Percentiles rank a stretch among this genome's conserved stretches.
Evolutionary conservation across 2,888 invertebrate genomes (phyloP).

Genomic region (Catocala sponsa): DNA sequence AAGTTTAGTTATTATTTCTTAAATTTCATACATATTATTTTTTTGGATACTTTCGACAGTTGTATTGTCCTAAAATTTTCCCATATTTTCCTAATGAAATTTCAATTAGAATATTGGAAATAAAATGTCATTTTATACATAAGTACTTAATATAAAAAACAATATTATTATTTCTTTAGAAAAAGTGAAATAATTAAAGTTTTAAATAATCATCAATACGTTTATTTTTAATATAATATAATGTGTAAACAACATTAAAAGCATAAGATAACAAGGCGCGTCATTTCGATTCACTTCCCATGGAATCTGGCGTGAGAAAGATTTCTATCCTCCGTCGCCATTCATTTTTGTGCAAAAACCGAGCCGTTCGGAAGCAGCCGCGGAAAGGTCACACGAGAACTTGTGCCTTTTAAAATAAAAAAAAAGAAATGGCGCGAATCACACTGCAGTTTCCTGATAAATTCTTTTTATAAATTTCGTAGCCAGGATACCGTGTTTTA

Average conservation of each 20-base stretch:
- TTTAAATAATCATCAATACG: background rate
- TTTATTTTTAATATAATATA: background rate
- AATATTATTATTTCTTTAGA: too few species aligned
- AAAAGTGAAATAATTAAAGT: too few species aligned
- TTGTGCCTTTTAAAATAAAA: constrained; percentile 61
- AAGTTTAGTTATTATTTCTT: too few species aligned
- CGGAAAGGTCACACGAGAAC: constrained; percentile 83
- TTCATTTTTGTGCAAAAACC: constrained; percentile 81
- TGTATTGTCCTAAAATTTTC: too few species aligned
- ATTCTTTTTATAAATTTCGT: constrained; percentile 16
- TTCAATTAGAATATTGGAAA: too few species aligned
- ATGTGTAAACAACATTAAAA: constrained; percentile 5
- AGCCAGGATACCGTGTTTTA: too few species aligned
- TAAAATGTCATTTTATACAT: too few species aligned
- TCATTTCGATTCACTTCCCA: constrained; percentile 74
- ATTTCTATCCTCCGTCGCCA: constrained; percentile 77
- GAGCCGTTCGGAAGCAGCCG: constrained; percentile 64
- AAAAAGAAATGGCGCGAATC: constrained; percentile 49
- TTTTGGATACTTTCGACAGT: too few species aligned
- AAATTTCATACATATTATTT: too few species aligned
- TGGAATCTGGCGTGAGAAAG: constrained; percentile 80
- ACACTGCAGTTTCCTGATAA: constrained; percentile 32
- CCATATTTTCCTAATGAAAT: too few species aligned
- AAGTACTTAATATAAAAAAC: too few species aligned
- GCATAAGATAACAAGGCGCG: constrained; percentile 40